These are phyloP conservation scores for Ditylenchus weischeri DNA, from an alignment of 2,888 invertebrate genomes.

Conservation along the genomic window DNA sequence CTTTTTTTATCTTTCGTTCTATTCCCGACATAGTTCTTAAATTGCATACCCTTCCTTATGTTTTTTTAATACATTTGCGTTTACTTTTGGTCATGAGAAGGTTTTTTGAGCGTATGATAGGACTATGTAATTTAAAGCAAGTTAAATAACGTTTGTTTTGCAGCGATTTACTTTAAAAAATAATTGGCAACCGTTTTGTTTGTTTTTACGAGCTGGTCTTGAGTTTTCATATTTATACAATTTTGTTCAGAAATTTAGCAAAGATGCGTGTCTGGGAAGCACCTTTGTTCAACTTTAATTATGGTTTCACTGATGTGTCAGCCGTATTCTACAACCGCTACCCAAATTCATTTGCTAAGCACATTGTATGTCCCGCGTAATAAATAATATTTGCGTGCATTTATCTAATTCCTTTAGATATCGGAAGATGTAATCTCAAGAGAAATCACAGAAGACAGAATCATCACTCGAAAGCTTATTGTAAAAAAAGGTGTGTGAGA, in stretches of 20 bases:
- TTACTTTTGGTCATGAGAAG: no score
- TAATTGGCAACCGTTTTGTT: not conserved
- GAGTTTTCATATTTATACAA: not conserved
- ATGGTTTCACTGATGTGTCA: conserved; percentile 48
- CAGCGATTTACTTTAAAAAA: not conserved
- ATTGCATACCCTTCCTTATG: no score
- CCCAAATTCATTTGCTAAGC: conserved; percentile 63
- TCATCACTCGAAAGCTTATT: conserved; percentile 79
- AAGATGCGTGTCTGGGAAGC: conserved; percentile 51
- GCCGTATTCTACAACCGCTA: conserved; percentile 55
- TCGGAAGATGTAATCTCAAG: conserved; percentile 84
- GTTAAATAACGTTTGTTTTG: no score
- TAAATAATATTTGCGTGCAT: no score
- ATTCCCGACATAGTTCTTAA: no score
- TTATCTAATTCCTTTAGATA: conserved; percentile 59
- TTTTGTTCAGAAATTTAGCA: conserved; percentile 6
- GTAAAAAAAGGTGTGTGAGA: conserved; percentile 70
- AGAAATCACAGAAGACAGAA: conserved; percentile 71
- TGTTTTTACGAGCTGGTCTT: not conserved
- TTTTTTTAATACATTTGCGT: no score
- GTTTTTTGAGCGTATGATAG: no score
- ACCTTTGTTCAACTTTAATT: conserved; percentile 47
- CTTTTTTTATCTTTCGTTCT: no score
- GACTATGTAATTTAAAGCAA: no score
- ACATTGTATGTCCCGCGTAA: conserved; percentile 66